Base-by-base conservation (phyloP, 2,888 invertebrate genomes). In the Gymnocheta viridis region DNA sequence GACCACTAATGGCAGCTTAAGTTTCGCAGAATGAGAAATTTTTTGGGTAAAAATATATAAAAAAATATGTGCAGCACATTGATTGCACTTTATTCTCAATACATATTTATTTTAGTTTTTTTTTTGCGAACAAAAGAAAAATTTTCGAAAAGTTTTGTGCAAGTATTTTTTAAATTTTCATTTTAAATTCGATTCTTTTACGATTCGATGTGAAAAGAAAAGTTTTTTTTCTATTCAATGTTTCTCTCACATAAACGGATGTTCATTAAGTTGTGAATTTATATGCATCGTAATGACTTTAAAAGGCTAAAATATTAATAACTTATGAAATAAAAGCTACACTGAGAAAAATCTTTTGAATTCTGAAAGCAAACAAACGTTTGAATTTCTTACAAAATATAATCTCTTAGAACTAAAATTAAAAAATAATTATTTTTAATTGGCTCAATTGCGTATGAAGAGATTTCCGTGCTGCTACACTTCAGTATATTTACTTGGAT, bases 231-330 rank as follows among this genome's bases (percentile, higher is more conserved):
- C 51, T 17, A 62, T 67, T 69, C 51, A 58, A 64, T 74, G 78
- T 58, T n/a, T 47, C 47, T 32, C 32, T 35, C 35, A 7, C 32
- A 9, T 7, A 2, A 38, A 9, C 14, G 19, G 0, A 14, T 22
- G 44, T 35, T 64, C 77, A 82, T 54, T 84, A 86, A 87, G 86
- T 85, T 85, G 86, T 86, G 85, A 85, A 88, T 88, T 88, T 88
- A 88, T 88, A 88, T 88, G 88, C 89, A 89, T 87, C 88, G 88
- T 89, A 88, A 89, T 89, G 88, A 88, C 87, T 88, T 87, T 86
- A 86, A 86, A 86, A 87, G 88, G 82, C 73, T 77, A 64, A 77
- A 82, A 77, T 72, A 82, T 83, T 79, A 67, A 78, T 72, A 81
- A 76, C 56, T 83, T 76, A 82, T 82, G 72, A 72, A 54, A 51